Evolutionary conservation across 2,888 invertebrate species (phyloP).

Genomic region (Eupithecia subumbrata): DNA sequence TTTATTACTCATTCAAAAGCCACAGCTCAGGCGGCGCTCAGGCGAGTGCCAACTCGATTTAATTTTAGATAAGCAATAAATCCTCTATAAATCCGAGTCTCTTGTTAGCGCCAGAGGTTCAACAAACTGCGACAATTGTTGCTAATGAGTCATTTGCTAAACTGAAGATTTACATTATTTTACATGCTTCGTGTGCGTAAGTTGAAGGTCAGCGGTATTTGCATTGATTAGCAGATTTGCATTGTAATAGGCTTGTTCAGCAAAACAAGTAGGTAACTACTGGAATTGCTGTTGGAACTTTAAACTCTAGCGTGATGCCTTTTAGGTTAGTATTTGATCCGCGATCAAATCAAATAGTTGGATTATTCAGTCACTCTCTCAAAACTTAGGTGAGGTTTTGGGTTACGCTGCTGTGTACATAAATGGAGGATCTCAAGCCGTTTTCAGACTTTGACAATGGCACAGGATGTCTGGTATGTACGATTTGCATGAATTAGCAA

Average conservation of each 20-base stretch:
- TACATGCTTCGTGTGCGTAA: constrained; percentile 29
- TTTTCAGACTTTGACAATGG: constrained; percentile 24
- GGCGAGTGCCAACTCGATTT: constrained; percentile 34
- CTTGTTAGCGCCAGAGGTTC: constrained; percentile 45
- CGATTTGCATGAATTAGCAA: constrained; percentile 29
- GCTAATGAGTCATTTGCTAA: constrained; percentile 49
- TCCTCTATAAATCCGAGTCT: constrained; percentile 44
- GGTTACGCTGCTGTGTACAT: constrained; percentile 4
- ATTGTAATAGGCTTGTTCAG: constrained; percentile 46
- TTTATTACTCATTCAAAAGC: constrained; percentile 27
- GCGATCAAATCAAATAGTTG: not conserved
- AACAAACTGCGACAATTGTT: constrained; percentile 42
- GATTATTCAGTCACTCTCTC: constrained; percentile 22
- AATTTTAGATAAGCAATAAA: constrained; percentile 38
- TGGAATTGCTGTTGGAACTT: constrained; percentile 8
- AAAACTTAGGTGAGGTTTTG: constrained; percentile 22
- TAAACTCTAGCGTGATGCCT: constrained; percentile 5
- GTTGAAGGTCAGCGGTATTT: constrained; percentile 56
- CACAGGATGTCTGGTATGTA: constrained; percentile 18
- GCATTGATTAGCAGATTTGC: constrained; percentile 56
- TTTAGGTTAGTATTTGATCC: constrained; percentile 9
- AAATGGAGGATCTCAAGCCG: constrained; percentile 19
- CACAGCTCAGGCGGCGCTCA: constrained; percentile 14
- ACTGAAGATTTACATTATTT: constrained; percentile 18
- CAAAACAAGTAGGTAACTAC: not conserved